Conservation (phyloP, 2,888 invertebrate species). For the Morpho helenor region DNA sequence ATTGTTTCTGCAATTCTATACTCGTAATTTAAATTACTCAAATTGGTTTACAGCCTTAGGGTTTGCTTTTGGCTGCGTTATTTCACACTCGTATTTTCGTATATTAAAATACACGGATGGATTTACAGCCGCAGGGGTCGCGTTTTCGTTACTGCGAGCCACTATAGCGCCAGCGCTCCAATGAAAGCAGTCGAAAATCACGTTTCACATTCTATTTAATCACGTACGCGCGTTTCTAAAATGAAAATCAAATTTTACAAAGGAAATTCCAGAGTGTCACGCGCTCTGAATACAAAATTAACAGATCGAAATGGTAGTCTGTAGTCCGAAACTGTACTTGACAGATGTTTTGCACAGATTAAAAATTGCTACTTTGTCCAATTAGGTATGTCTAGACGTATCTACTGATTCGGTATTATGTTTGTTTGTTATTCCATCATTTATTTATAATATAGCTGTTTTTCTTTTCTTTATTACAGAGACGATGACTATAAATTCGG, state of each 20-base stretch:
- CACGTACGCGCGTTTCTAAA: conserved; percentile 41
- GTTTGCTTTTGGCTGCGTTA: too few relatives aligned
- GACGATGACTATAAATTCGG: too few relatives aligned
- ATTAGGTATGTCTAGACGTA: too few relatives aligned
- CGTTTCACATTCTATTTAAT: conserved; percentile 51
- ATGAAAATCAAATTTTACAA: conserved; percentile 47
- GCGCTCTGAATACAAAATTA: conserved; percentile 41
- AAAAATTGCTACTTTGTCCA: not conserved
- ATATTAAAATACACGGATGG: conserved; percentile 18
- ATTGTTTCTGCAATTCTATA: too few relatives aligned
- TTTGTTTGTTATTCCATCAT: too few relatives aligned
- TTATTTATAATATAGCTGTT: too few relatives aligned
- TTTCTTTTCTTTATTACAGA: too few relatives aligned
- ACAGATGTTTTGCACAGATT: conserved; percentile 9
- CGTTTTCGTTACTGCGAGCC: conserved; percentile 16
- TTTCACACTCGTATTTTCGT: not conserved
- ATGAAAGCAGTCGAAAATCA: conserved; percentile 36
- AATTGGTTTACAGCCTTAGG: not conserved
- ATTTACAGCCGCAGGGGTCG: conserved; percentile 26
- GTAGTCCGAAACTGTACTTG: conserved; percentile 2
- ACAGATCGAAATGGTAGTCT: conserved; percentile 12
- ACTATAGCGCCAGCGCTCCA: conserved; percentile 24
- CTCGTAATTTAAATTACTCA: not conserved
- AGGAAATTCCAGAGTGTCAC: conserved; percentile 39
- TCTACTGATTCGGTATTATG: too few relatives aligned